These are phyloP conservation scores for Castor canadensis DNA, from an alignment of 2,113 vertebrate genomes.

Conservation along the genomic window DNA sequence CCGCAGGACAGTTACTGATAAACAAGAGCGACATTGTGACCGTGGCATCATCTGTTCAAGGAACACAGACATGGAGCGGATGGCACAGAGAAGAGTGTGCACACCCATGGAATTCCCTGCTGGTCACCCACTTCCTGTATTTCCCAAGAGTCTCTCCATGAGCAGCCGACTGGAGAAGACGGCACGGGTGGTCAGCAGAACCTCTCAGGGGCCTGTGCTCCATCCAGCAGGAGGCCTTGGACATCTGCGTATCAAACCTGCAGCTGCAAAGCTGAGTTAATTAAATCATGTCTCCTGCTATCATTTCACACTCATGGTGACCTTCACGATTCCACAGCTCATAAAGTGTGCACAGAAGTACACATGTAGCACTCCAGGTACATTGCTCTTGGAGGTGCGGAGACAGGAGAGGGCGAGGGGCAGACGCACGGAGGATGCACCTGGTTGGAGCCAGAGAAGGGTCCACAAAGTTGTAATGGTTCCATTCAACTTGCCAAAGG, in stretches of 20 bases:
- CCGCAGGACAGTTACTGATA: fast-evolving
- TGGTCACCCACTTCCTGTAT: fast-evolving
- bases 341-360: no score
- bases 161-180: no score
- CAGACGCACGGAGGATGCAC: fast-evolving
- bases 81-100: no score
- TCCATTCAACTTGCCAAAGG: neutral
- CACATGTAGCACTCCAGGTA: no score
- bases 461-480: no score
- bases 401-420: neutral
- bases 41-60: neutral
- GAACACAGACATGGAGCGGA: fast-evolving
- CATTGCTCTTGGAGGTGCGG: neutral
- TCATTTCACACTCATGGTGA: neutral
- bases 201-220: neutral
- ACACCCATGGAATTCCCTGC: no score
- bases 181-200: no score
- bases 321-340: neutral
- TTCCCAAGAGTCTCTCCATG: no score
- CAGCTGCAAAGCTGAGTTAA: no score
- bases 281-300: neutral
- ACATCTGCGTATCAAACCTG: neutral
- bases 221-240: fast-evolving
- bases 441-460: no score
- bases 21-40: neutral